Base-by-base conservation (phyloP, 2,113 vertebrate genomes). In the Siniperca chuatsi region DNA sequence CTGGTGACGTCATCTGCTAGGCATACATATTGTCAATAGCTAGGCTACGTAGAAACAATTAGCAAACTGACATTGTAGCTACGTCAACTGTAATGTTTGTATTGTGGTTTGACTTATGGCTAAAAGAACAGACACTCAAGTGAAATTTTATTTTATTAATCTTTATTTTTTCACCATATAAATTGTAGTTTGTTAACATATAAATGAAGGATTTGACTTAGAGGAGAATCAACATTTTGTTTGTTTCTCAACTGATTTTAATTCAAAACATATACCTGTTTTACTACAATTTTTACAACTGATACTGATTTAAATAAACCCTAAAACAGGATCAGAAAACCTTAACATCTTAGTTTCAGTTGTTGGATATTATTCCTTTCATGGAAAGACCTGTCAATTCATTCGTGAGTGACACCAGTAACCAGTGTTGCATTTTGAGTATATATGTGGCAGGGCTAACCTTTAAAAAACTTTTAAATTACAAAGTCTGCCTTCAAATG, bases 1-100 rank as follows among this genome's bases (percentile, higher is more conserved):
- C 64, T 8, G 85, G 60, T 90, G 91, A 92, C 25, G 48, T 91
- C 83, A 89, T 85, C 58, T 46, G 35, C 40, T 29, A 23, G 44
- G n/a, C 65, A 20, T 37, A 75, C 55, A 75, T 12, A n/a, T 21
- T 44, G 66, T 62, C 21, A 73, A 54, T 64, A 54, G 42, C 79
- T 35, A 12, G n/a, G 54, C 48, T 54, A 50, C 35, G 62, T 21
- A 54, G 42, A 73, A 78, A 54, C 72, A 70, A 57, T 69, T n/a
- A 20, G 54, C 16, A 40, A 70, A 74, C n/a, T 65, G 48, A 62
- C 33, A 44, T 0, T 65, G 48, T 15, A 20, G 33, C 29, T 23
- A 60, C 7, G 6, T 42, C 4, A 25, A 18, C 21, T 62, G 37
- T 21, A 40, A 40, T 61, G 29, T 54, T 77, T 52, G 16, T 65